Percentiles rank a stretch among this genome's conserved stretches.
Conservation (phyloP, 2,113 vertebrate genomes). For the Pagrus major region DNA sequence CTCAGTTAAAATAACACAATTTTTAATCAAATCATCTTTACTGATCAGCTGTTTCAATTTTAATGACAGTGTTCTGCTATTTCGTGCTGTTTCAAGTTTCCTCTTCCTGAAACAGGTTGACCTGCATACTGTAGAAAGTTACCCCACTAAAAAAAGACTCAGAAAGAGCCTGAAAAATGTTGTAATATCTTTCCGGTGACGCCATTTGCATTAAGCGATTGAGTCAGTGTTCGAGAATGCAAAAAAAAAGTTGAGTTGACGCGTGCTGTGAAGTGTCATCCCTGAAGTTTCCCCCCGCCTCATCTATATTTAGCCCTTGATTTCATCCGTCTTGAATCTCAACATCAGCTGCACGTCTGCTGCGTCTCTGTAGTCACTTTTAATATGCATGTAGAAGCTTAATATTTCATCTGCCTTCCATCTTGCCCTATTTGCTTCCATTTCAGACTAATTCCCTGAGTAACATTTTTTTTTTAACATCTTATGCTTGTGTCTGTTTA, state of each 20-base stretch:
- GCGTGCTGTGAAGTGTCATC: conserved; percentile 1
- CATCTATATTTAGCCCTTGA: conserved; percentile 34
- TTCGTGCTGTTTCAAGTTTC: background rate
- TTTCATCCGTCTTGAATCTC: conserved; percentile 23
- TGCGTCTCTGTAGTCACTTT: conserved; percentile 7
- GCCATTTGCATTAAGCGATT: fast-evolving
- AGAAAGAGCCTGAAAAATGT: too few relatives aligned
- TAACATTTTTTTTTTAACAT: background rate
- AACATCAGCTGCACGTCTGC: conserved; percentile 6
- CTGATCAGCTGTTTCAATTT: background rate
- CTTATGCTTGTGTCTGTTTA: background rate
- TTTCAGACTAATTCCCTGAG: background rate
- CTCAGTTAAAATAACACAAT: background rate
- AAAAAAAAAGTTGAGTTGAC: background rate
- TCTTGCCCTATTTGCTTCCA: conserved; percentile 16
- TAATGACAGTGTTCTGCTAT: background rate
- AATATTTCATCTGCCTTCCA: conserved; percentile 6
- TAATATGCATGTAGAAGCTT: background rate
- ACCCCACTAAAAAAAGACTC: too few relatives aligned
- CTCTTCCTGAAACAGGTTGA: background rate
- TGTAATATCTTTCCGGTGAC: background rate
- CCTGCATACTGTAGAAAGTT: background rate
- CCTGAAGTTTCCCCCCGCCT: background rate
- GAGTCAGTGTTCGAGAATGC: background rate
- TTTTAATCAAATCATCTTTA: background rate